Base-by-base conservation (phyloP, 2,888 invertebrate species). In the Ischnura elegans region DNA sequence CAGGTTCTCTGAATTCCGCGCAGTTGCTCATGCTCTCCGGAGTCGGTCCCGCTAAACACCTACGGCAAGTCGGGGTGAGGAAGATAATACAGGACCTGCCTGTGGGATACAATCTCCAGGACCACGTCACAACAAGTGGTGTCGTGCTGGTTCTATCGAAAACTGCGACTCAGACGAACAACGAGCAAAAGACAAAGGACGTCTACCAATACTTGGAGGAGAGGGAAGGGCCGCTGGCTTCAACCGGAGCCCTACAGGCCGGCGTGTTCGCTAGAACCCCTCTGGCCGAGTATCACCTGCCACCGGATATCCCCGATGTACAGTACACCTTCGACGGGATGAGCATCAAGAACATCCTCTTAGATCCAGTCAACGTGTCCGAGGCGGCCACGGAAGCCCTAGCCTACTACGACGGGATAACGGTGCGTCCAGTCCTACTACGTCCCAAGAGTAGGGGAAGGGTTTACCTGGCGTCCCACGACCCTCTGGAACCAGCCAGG, bases 101-200 rank as follows among this genome's bases (percentile, higher is more conserved):
- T 87, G 98, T 98, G 0, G 98, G 98, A 0, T 96, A 96, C 94
- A 98, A 98, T 95, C 96, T 98, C 0, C 98, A 98, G 95, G 97
- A 98, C 95, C 98, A 98, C 95, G 96, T 98, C 0, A 98, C 98
- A 0, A 96, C 97, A 13, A 97, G 97, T 94, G 97, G 97, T 2
- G 95, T 97, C 1, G 95, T 97, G 0, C 95, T 97, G 94, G 96
- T 96, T 0, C 95, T 97, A 8, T 95, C 95, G 43, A 95, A 95
- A 86, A 95, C 95, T 3, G 94, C 94, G 25, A 95, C 95, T 1
- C 94, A 94, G 25, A 94, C 94, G 25, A 93, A 94, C 16, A 94
- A 94, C 93, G 85, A 94, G 36, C 93, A 94, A 87, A 95, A 94
- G 90, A 94, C 94, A 8, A 61, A 93, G 8, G 95, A 95, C 93